Evolutionary conservation across 2,797 vertebrate genomes (phyloP).

Genomic region (Hypotaenidia philippensis): DNA sequence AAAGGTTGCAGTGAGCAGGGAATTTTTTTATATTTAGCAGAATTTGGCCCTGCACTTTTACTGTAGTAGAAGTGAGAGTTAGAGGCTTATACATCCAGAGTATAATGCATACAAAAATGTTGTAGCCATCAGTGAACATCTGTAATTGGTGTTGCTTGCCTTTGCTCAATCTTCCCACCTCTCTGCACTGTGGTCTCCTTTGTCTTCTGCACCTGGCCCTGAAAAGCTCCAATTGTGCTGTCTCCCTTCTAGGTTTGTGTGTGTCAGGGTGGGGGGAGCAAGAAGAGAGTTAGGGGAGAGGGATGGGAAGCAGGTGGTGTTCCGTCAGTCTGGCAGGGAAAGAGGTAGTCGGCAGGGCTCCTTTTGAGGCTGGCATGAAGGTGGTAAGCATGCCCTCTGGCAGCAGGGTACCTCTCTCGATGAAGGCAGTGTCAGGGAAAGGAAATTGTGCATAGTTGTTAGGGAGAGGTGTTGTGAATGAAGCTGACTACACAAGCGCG

Average conservation of each 20-base stretch:
- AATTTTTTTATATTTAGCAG: not conserved
- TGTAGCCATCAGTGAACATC: not conserved
- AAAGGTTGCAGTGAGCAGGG: not conserved
- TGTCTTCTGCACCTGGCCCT: not conserved
- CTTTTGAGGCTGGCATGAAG: constrained; percentile 41
- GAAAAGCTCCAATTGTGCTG: not conserved
- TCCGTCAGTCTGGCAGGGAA: constrained; percentile 56
- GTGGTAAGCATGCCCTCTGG: constrained; percentile 53
- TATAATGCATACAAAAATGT: not conserved
- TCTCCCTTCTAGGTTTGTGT: not conserved
- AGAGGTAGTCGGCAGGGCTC: not conserved
- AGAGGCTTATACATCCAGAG: not conserved
- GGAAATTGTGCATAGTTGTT: not conserved
- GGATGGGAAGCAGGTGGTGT: constrained; percentile 45
- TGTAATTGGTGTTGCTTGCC: not conserved
- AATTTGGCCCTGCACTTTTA: not conserved
- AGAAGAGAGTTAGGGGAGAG: not conserved
- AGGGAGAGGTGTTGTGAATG: not conserved
- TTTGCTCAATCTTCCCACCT: not conserved
- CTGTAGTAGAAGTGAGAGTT: not conserved
- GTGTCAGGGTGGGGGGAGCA: not conserved
- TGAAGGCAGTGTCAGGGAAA: not conserved
- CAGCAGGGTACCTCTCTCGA: not conserved
- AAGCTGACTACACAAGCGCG: not conserved
- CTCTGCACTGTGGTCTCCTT: not conserved